A percentile compares a stretch with the other conserved stretches of the same genome.
phyloP scores from a whole-genome alignment of 2,113 vertebrate species.

The Rostratula benghalensis region DNA sequence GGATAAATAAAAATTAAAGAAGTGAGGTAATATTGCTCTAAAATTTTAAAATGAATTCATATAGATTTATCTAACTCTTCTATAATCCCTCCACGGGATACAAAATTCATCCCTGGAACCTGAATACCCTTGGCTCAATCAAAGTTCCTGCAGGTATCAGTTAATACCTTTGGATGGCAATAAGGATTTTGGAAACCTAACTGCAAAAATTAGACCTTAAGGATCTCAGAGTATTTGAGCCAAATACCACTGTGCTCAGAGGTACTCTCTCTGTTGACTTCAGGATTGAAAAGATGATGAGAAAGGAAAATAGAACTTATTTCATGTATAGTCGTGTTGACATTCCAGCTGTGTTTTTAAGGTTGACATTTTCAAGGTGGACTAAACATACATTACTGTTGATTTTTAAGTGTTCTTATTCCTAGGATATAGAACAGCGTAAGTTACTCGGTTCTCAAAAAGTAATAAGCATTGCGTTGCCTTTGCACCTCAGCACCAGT shows the following conservation, averaged over 20 bases:
- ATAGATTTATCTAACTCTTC: background rate
- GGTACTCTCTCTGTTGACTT: background rate
- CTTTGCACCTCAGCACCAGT: background rate
- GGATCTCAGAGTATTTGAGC: background rate
- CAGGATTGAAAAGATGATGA: constrained; percentile 24
- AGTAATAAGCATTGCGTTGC: background rate
- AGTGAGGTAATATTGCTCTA: rapidly evolving
- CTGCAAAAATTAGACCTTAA: background rate
- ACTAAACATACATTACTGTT: constrained; percentile 21
- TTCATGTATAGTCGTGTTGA: constrained; percentile 29
- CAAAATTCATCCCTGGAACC: background rate
- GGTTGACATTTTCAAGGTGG: constrained; percentile 23
- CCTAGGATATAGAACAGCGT: background rate
- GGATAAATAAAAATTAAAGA: background rate
- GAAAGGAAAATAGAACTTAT: background rate
- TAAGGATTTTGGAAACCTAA: background rate
- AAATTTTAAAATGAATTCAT: background rate
- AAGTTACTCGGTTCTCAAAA: background rate
- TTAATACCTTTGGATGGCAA: background rate
- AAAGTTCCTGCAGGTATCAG: background rate
- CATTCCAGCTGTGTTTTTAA: constrained; percentile 9
- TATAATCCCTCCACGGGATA: background rate
- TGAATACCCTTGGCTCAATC: background rate
- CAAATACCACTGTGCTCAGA: background rate
- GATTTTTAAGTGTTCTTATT: background rate